These are phyloP conservation scores for Coenonympha glycerion DNA, from an alignment of 2,888 invertebrate species.

Conservation along the genomic window DNA sequence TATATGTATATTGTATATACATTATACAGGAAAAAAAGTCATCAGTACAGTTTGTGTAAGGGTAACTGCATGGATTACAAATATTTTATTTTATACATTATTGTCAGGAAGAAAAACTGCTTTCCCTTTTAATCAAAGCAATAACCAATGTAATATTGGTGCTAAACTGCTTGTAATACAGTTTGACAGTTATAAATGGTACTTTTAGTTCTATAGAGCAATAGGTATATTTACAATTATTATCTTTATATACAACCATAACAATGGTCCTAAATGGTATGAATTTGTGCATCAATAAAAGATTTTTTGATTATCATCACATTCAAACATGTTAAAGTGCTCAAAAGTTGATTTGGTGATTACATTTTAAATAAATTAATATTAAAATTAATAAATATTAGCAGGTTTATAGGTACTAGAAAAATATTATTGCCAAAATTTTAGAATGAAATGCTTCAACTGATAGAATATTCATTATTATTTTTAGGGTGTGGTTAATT, in stretches of 20 bases:
- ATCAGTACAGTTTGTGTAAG: no score
- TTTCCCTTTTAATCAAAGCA: not conserved
- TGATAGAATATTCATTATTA: not conserved
- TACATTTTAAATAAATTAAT: not conserved
- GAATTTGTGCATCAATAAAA: slow-evolving; percentile 8
- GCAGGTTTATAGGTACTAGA: not conserved
- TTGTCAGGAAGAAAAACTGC: not conserved
- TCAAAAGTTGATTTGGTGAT: slow-evolving; percentile 6
- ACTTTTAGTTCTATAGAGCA: no score
- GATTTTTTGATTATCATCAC: slow-evolving; percentile 14
- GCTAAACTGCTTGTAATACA: no score
- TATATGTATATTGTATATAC: no score
- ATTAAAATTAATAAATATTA: not conserved
- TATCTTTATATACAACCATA: not conserved
- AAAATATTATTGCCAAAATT: slow-evolving; percentile 4
- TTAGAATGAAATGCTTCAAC: not conserved
- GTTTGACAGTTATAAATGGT: no score
- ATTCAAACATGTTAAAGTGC: slow-evolving; percentile 2
- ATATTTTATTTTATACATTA: no score
- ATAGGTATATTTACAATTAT: no score
- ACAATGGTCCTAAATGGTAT: slow-evolving; percentile 17
- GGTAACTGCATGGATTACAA: no score
- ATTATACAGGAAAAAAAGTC: no score
- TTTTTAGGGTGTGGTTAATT: not conserved
- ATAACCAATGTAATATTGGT: no score